phyloP scores from a whole-genome alignment of 2,113 vertebrate species.

The Plectropomus leopardus region DNA sequence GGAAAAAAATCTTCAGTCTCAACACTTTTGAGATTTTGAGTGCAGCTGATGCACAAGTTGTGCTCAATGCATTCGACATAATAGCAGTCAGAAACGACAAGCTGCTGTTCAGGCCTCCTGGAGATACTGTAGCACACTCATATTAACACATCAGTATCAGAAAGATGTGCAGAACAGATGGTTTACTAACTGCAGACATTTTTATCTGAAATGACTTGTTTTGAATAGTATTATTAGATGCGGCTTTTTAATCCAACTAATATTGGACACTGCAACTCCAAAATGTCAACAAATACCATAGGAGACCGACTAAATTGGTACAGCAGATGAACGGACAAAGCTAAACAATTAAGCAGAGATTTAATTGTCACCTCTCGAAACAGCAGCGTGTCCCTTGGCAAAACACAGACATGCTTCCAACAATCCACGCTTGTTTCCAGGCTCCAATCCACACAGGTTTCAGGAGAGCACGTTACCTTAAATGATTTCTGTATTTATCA shows the following conservation, averaged over 20 bases:
- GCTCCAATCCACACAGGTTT: too few relatives aligned
- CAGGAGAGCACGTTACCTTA: slow-evolving; percentile 10
- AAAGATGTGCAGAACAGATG: neutral
- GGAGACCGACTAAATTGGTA: neutral
- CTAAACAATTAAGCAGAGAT: slow-evolving; percentile 21
- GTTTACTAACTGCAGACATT: neutral
- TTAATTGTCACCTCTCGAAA: slow-evolving; percentile 21
- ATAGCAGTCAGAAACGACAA: neutral
- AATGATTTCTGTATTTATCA: slow-evolving; percentile 60
- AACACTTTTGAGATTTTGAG: neutral
- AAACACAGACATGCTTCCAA: slow-evolving; percentile 17
- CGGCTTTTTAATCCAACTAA: neutral
- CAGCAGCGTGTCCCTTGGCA: slow-evolving; percentile 5
- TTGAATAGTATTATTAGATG: neutral
- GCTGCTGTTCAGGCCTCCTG: neutral
- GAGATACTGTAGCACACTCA: neutral
- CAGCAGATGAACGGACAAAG: slow-evolving; percentile 1
- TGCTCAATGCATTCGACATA: too few relatives aligned
- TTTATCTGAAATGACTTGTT: neutral
- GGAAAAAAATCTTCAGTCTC: neutral
- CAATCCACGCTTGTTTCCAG: slow-evolving; percentile 14
- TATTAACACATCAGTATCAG: neutral
- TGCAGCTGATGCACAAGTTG: neutral
- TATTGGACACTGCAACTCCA: neutral
- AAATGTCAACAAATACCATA: slow-evolving; percentile 8